Percentiles rank a stretch among this genome's conserved stretches.
These are phyloP conservation scores for Channallabes apus DNA, from an alignment of 2,797 vertebrate species.

Conservation along the genomic window DNA sequence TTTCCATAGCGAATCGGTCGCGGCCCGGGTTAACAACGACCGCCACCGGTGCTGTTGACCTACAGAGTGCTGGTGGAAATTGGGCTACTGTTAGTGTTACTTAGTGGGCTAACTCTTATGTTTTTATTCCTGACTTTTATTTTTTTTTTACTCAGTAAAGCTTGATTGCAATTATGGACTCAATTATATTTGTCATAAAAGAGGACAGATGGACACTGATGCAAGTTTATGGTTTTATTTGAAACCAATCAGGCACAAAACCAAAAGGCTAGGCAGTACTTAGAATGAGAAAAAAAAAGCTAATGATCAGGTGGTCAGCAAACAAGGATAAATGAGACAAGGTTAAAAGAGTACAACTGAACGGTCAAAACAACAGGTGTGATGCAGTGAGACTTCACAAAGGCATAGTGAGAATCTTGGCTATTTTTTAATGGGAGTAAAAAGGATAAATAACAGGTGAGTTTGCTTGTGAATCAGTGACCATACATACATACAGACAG, in stretches of 20 bases:
- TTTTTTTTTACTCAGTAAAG: background rate
- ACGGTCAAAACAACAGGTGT: background rate
- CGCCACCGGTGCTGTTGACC: too few relatives aligned
- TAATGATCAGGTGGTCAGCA: background rate
- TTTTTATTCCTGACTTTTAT: background rate
- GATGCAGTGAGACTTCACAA: background rate
- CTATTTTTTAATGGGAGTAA: background rate
- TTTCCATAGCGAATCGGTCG: too few relatives aligned
- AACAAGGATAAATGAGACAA: background rate
- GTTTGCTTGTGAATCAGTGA: background rate
- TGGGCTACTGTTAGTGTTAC: too few relatives aligned
- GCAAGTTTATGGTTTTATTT: background rate
- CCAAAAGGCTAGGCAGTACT: background rate
- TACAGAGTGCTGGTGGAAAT: too few relatives aligned
- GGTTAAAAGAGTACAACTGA: background rate
- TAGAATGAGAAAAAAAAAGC: background rate
- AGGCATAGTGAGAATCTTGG: background rate
- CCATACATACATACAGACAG: background rate
- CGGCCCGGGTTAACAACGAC: too few relatives aligned
- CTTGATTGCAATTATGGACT: background rate
- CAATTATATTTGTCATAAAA: conserved; percentile 14
- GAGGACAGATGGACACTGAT: background rate
- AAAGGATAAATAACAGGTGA: background rate
- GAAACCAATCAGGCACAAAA: background rate
- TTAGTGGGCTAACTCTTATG: too few relatives aligned